Evolutionary conservation across 2,888 invertebrate species (phyloP).

Genomic region (Harpalus rufipes): DNA sequence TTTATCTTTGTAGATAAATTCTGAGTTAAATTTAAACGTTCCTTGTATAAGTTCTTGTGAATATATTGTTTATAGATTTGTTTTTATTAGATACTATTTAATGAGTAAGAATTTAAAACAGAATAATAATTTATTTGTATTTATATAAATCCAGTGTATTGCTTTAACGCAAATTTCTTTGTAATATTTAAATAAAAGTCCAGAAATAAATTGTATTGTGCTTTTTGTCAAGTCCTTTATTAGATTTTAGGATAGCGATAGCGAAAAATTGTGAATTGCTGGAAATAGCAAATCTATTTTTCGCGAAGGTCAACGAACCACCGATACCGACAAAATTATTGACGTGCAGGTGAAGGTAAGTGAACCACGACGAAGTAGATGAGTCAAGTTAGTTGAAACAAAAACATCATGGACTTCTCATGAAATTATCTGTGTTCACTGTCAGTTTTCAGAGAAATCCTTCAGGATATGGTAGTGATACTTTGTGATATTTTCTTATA

Average conservation of each 20-base stretch:
- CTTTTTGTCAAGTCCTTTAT: neutral
- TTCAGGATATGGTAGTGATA: conserved; percentile 59
- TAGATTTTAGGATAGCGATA: neutral
- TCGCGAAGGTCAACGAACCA: conserved; percentile 52
- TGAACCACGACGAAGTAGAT: conserved; percentile 33
- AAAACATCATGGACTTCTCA: conserved; percentile 56
- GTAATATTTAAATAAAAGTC: conserved; percentile 58
- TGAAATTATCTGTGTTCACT: conserved; percentile 55
- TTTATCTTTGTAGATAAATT: neutral
- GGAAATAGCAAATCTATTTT: conserved; percentile 58
- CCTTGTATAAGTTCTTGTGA: conserved; percentile 44
- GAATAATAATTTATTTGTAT: conserved; percentile 64
- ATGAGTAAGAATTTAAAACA: conserved; percentile 21
- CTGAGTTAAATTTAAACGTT: neutral
- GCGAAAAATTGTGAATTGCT: conserved; percentile 23
- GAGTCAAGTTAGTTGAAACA: conserved; percentile 59
- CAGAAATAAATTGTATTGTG: conserved; percentile 38
- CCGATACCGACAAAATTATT: conserved; percentile 53
- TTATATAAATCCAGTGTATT: conserved; percentile 59
- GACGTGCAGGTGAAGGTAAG: conserved; percentile 49
- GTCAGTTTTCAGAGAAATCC: conserved; percentile 26
- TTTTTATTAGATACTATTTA: conserved; percentile 46
- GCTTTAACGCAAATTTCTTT: conserved; percentile 51
- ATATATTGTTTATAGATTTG: conserved; percentile 61
- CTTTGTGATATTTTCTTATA: conserved; percentile 60